A percentile compares a stretch with the other conserved stretches of the same genome.
Conservation (phyloP, 2,888 invertebrate genomes). For the Adelphocoris suturalis region DNA sequence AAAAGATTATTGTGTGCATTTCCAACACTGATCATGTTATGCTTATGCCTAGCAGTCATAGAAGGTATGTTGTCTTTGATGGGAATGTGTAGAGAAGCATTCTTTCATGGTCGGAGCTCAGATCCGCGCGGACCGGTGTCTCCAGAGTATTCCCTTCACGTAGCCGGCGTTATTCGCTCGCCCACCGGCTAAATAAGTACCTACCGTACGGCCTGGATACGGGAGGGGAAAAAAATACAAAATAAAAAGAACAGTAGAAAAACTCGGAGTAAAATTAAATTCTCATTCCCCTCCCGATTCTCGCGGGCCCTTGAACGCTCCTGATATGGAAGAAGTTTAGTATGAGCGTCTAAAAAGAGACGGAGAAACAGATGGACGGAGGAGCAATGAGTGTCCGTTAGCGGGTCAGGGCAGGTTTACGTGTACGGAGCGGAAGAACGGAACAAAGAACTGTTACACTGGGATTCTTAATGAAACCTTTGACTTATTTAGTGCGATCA, state of each 20-base stretch:
- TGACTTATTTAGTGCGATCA: background rate
- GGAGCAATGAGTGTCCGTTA: conserved; percentile 4
- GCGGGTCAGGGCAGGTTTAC: conserved; percentile 9
- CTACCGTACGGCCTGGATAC: background rate
- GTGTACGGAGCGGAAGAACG: background rate
- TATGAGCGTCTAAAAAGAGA: conserved; percentile 9
- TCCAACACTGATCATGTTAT: no score
- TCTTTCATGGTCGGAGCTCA: background rate
- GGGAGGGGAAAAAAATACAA: background rate
- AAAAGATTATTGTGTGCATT: no score
- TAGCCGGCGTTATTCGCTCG: conserved; percentile 67
- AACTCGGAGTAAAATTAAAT: conserved; percentile 43
- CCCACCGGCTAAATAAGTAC: conserved; percentile 67
- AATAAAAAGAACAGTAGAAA: conserved; percentile 1
- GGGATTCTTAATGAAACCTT: conserved; percentile 13
- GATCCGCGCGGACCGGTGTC: background rate
- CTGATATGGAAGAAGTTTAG: conserved; percentile 49
- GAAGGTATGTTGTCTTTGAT: no score
- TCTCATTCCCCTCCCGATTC: conserved; percentile 12
- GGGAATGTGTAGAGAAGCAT: no score
- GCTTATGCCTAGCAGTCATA: no score
- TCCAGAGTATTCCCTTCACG: conserved; percentile 60
- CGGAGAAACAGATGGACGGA: conserved; percentile 4
- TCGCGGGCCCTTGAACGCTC: conserved; percentile 13
- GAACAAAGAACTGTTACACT: background rate